These are phyloP conservation scores for Aleiodes alternator DNA, from an alignment of 2,888 invertebrate species.

Conservation along the genomic window DNA sequence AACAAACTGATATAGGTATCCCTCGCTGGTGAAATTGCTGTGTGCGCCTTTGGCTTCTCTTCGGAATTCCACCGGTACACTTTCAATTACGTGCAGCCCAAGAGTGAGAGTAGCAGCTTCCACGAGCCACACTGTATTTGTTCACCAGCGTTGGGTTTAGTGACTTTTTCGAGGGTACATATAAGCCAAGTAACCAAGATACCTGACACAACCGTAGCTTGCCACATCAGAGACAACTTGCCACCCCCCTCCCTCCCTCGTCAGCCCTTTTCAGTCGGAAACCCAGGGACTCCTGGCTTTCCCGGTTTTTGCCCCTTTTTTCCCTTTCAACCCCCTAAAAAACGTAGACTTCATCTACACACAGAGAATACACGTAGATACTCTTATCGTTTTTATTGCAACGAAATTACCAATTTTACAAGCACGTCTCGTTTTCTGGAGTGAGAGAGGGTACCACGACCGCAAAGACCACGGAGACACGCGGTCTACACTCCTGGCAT, in stretches of 20 bases:
- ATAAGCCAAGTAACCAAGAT: slow-evolving; percentile 7
- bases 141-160: background rate
- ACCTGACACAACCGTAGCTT: background rate
- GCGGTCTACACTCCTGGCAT: slow-evolving; percentile 29
- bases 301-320: background rate
- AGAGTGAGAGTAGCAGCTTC: slow-evolving; percentile 16
- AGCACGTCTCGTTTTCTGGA: slow-evolving; percentile 28
- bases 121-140: slow-evolving; percentile 21
- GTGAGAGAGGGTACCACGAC: background rate
- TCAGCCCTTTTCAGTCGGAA: background rate
- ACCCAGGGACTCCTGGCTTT: background rate
- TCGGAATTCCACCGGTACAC: slow-evolving; percentile 38
- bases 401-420: slow-evolving; percentile 39
- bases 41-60: slow-evolving; percentile 22
- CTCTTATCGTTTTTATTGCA: slow-evolving; percentile 25
- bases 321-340: background rate
- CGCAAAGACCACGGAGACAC: slow-evolving; percentile 35
- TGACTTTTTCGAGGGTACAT: slow-evolving; percentile 6
- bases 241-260: background rate
- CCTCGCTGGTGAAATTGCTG: slow-evolving; percentile 1
- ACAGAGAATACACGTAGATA: background rate
- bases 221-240: slow-evolving; percentile 20
- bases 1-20: slow-evolving; percentile 31
- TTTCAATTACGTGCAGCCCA: slow-evolving; percentile 36
- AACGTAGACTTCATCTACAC: background rate